Conservation (phyloP, 2,113 vertebrate genomes). For the Podilymbus podiceps region DNA sequence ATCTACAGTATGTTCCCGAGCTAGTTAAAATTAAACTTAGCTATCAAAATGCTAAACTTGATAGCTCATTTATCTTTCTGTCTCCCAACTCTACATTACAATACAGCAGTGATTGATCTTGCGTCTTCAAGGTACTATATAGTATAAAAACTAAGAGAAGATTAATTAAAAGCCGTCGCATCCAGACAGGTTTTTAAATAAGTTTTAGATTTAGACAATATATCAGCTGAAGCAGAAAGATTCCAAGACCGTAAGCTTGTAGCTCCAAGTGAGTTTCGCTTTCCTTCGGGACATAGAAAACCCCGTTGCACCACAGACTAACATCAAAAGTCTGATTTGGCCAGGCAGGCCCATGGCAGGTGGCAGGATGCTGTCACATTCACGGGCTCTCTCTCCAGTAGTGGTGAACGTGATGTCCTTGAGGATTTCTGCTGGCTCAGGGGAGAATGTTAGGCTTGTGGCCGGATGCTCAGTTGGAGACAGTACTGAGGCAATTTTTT, state of each 20-base stretch:
- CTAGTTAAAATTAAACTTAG: constrained; percentile 84
- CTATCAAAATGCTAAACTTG: constrained; percentile 84
- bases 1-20: constrained; percentile 78
- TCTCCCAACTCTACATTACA: constrained; percentile 78
- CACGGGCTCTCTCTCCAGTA: not conserved
- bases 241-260: constrained; percentile 58
- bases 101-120: constrained; percentile 84
- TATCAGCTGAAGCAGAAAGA: constrained; percentile 82
- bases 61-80: constrained; percentile 88
- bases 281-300: constrained; percentile 54
- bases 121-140: constrained; percentile 83
- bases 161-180: constrained; percentile 85
- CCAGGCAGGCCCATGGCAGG: not conserved
- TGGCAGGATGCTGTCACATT: constrained; percentile 3
- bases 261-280: constrained; percentile 55
- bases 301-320: constrained; percentile 13
- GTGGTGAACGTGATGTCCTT: not conserved
- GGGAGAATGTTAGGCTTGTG: not conserved
- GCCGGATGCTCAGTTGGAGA: not conserved
- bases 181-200: constrained; percentile 86
- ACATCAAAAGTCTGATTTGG: not conserved
- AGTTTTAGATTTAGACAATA: constrained; percentile 86
- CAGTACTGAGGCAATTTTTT: not conserved
- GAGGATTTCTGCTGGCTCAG: not conserved
- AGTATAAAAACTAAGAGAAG: constrained; percentile 84